A percentile compares a stretch with the other conserved stretches of the same genome.
phyloP scores from a whole-genome alignment of 1,140 invertebrate genomes.

The Brachionus asplanchnoidis region DNA sequence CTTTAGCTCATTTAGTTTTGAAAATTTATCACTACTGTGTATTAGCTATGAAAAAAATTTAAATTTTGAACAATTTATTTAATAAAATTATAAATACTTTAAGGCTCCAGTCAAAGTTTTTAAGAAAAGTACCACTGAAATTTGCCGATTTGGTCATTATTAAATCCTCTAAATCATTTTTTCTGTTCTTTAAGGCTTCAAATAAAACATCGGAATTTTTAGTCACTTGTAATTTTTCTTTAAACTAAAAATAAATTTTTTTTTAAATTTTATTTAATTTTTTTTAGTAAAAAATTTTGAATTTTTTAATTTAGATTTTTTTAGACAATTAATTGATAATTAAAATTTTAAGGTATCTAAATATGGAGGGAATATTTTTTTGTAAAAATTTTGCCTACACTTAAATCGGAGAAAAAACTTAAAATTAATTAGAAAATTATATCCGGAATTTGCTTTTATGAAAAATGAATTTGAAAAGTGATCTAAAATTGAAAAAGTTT shows the following conservation, averaged over 20 bases:
- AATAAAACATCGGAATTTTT: neutral
- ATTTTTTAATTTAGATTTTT: too few species aligned
- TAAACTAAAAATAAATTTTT: neutral
- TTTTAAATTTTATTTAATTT: neutral
- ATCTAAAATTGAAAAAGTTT: neutral
- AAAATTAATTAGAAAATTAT: neutral
- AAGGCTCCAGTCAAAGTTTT: neutral
- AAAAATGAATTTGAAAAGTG: neutral
- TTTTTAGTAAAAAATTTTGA: neutral
- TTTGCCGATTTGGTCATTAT: neutral
- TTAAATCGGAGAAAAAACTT: neutral
- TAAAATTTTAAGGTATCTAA: too few species aligned
- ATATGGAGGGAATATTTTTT: too few species aligned
- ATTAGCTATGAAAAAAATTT: neutral
- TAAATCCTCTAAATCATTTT: neutral
- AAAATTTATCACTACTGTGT: conserved; percentile 5
- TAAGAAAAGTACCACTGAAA: neutral
- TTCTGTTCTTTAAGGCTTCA: neutral
- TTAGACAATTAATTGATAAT: too few species aligned
- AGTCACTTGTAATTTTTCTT: neutral
- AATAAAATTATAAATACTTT: neutral
- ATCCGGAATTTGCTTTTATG: neutral
- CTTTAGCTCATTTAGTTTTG: neutral
- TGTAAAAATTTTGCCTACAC: neutral
- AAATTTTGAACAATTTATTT: neutral